Percentiles rank a stretch among this genome's conserved stretches.
phyloP scores from a whole-genome alignment of 2,797 vertebrate species.

The Euphonia xanthogaster region DNA sequence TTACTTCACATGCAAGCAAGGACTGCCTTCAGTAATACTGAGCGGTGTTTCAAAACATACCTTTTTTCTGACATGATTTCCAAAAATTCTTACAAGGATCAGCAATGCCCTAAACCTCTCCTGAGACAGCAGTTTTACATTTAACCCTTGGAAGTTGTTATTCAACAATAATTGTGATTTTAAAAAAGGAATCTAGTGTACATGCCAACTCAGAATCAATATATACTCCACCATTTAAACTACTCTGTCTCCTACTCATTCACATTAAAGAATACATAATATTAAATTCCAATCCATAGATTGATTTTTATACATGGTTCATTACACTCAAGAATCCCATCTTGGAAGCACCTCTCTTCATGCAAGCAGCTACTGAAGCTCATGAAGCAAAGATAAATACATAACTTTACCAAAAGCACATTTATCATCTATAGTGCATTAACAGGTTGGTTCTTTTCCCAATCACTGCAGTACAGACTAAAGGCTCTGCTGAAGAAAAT shows the following conservation, averaged over 20 bases:
- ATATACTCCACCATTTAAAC: background rate
- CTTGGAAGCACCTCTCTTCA: background rate
- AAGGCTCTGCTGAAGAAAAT: background rate
- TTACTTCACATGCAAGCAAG: background rate
- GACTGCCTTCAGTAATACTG: background rate
- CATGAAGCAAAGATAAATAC: background rate
- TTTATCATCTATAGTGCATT: background rate
- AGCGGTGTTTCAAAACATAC: background rate
- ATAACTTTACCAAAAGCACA: background rate
- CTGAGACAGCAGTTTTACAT: background rate
- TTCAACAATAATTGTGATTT: background rate
- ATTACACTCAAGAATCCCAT: background rate
- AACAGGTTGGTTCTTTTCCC: background rate
- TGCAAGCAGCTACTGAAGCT: background rate
- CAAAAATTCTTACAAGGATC: background rate
- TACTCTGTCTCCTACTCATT: background rate
- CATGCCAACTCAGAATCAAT: background rate
- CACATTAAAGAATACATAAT: background rate
- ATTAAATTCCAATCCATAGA: background rate
- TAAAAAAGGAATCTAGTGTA: background rate
- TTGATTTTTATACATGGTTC: background rate
- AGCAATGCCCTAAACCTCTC: background rate
- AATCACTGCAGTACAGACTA: background rate
- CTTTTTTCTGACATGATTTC: background rate
- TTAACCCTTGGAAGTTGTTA: background rate